Percentiles rank a stretch among this genome's conserved stretches.
These are phyloP conservation scores for Acromyrmex charruanus DNA, from an alignment of 1,140 invertebrate species.

Conservation along the genomic window DNA sequence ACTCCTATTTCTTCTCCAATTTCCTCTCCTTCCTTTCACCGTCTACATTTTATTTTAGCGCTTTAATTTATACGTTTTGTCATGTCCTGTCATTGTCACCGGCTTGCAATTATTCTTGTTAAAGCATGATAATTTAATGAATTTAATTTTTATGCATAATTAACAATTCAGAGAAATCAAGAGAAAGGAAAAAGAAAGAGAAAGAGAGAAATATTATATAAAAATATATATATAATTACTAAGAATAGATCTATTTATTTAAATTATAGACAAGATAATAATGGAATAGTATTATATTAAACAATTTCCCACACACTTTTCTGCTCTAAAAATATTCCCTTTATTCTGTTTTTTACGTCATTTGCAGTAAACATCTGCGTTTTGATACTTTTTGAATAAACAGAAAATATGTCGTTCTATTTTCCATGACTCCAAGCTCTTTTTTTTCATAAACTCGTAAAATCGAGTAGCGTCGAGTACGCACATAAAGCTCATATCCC, in stretches of 20 bases:
- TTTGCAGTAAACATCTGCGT: neutral
- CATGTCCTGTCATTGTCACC: neutral
- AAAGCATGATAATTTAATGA: neutral
- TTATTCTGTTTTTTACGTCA: neutral
- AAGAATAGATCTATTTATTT: neutral
- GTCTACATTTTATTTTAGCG: neutral
- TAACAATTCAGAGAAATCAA: neutral
- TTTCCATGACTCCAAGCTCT: neutral
- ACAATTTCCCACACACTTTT: neutral
- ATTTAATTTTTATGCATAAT: neutral
- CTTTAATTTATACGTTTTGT: constrained; percentile 4
- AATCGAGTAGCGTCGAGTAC: neutral
- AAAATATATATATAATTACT: neutral
- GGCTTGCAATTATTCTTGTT: neutral
- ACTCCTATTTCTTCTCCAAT: neutral
- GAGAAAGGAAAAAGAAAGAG: neutral
- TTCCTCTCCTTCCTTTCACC: neutral
- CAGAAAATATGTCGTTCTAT: neutral
- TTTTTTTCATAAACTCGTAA: neutral
- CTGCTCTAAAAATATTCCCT: neutral
- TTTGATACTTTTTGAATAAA: neutral
- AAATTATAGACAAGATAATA: neutral
- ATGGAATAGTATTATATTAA: too few species aligned
- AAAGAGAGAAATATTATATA: neutral
- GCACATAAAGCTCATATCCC: neutral